Evolutionary conservation across 2,797 vertebrate species (phyloP).

Genomic region (Geotrypetes seraphini): DNA sequence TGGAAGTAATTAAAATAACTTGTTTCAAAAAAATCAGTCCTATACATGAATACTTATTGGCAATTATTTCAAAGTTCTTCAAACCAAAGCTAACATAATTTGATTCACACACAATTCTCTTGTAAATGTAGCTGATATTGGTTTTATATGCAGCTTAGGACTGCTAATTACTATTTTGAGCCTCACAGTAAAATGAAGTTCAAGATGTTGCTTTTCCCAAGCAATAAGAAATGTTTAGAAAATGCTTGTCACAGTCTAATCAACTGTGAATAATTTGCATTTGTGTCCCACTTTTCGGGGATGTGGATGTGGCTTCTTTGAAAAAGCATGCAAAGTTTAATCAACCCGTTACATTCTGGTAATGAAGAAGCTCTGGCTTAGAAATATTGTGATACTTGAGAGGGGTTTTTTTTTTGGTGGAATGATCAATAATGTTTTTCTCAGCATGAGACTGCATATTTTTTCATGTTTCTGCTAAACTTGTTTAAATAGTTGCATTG

Average conservation of each 20-base stretch:
- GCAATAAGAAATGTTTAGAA: constrained; percentile 50
- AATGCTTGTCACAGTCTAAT: constrained; percentile 60
- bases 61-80: constrained; percentile 68
- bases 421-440: neutral
- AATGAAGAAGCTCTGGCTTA: too few relatives aligned
- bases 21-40: constrained; percentile 53
- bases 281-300: constrained; percentile 48
- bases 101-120: constrained; percentile 63
- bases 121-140: constrained; percentile 53
- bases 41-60: constrained; percentile 68
- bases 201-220: constrained; percentile 54
- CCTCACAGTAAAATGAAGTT: constrained; percentile 57
- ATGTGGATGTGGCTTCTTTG: constrained; percentile 50
- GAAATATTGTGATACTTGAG: constrained; percentile 1
- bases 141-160: constrained; percentile 57
- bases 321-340: constrained; percentile 44
- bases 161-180: constrained; percentile 63
- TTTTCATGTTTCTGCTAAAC: too few relatives aligned
- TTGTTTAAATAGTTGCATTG: too few relatives aligned
- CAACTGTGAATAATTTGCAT: constrained; percentile 64
- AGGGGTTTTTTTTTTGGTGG: neutral
- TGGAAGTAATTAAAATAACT: constrained; percentile 65
- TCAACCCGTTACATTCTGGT: constrained; percentile 43
- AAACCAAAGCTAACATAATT: constrained; percentile 65
- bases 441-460: too few relatives aligned